Base-by-base conservation (phyloP, 2,888 invertebrate genomes). In the Orthosia gracilis region DNA sequence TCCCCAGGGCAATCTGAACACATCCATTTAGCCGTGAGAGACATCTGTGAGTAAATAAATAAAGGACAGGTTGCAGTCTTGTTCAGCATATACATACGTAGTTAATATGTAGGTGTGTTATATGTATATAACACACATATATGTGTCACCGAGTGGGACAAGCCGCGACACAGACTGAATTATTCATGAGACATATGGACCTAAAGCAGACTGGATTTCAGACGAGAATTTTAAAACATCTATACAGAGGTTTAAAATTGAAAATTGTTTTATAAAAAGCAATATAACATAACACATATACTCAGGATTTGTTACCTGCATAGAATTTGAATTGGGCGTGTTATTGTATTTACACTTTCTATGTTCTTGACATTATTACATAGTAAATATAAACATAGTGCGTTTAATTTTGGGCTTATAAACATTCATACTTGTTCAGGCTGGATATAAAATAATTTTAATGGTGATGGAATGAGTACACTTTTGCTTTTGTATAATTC, bases 171-270 rank as follows among this genome's bases (percentile, higher is more conserved):
- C 83, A 84, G 81, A 75, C 88, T 96, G 96, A 96, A 96, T 96
- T 90, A 96, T 96, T 95, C 96, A 96, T 95, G 93, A 95, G 94
- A 94, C 95, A 95, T 96, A 95, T 95, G 96, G 94, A 95, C 95
- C 94, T 94, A 95, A 95, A 94, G 95, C 94, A 95, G 94, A 94
- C 94, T 95, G 94, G 95, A 95, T 96, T 96, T 95, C 93, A 94
- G 94, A 94, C 91, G 93, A 90, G 95, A 94, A 95, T 96, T 96
- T 95, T 94, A 94, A 95, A 96, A 94, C 94, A 94, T 93, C 93
- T 94, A 93, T 94, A 93, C 91, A 89, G 87, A 88, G 92, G 87
- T 94, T 94, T 93, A 92, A 94, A 94, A 94, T 94, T 94, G 93
- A 93, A 94, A 94, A 94, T 92, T 92, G 92, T 93, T 93, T 92